phyloP scores from a whole-genome alignment of 2,113 vertebrate genomes.

The Pluvianellus socialis region DNA sequence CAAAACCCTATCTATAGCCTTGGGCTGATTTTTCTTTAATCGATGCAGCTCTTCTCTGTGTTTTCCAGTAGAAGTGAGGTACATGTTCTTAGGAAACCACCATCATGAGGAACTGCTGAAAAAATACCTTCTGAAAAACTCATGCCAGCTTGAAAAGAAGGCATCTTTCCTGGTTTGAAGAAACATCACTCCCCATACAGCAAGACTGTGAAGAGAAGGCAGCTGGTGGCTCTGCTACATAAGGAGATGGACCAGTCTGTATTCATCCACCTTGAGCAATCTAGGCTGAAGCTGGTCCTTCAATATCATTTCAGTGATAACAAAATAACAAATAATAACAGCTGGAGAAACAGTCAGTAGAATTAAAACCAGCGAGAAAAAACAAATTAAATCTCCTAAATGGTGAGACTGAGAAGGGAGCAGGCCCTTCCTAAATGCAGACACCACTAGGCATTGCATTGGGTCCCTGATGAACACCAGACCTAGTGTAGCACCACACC shows the following conservation, averaged over 20 bases:
- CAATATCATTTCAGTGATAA: background rate
- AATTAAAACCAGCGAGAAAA: background rate
- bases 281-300: background rate
- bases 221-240: background rate
- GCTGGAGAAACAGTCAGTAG: background rate
- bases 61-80: background rate
- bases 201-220: background rate
- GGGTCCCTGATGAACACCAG: background rate
- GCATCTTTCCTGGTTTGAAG: background rate
- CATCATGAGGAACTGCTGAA: background rate
- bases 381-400: background rate
- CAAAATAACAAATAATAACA: background rate
- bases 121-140: background rate
- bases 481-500: background rate
- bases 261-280: background rate
- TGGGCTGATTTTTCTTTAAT: background rate
- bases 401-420: background rate
- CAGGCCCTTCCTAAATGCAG: background rate
- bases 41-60: background rate
- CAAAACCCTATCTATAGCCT: background rate
- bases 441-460: background rate
- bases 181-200: background rate
- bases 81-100: rapidly evolving
- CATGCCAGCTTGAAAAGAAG: background rate
- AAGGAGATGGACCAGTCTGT: background rate